phyloP scores from a whole-genome alignment of 2,113 vertebrate genomes.

The Epinephelus moara region DNA sequence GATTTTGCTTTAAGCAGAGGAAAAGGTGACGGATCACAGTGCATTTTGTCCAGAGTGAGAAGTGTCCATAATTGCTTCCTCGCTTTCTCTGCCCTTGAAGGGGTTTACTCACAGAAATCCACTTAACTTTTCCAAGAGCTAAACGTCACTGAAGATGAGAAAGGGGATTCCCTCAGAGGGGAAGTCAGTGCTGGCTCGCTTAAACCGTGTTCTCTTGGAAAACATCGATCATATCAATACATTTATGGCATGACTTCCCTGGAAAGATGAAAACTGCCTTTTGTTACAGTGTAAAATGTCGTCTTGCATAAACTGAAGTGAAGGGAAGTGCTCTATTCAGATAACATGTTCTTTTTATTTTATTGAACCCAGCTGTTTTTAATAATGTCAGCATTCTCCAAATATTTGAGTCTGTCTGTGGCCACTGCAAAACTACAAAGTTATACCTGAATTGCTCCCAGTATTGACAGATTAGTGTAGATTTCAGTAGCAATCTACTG shows the following conservation, averaged over 20 bases:
- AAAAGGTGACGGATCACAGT: not conserved
- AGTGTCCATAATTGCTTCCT: not conserved
- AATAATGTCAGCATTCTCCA: not conserved
- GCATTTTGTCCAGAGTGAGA: not conserved
- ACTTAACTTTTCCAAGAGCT: constrained; percentile 7
- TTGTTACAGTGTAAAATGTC: not conserved
- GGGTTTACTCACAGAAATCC: constrained; percentile 16
- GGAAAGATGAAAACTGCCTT: not conserved
- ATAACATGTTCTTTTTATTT: not conserved
- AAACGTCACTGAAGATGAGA: not conserved
- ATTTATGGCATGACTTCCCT: not conserved
- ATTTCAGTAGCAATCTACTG: not conserved
- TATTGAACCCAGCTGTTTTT: not conserved
- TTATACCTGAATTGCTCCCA: no score
- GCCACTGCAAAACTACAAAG: not conserved
- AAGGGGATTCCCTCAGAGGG: constrained; percentile 22
- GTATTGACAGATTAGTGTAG: not conserved
- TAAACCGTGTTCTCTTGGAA: not conserved
- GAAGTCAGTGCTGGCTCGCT: not conserved
- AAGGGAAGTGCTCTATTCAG: not conserved
- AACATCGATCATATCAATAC: not conserved
- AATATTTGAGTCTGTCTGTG: not conserved
- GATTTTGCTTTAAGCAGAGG: not conserved
- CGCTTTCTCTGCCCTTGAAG: not conserved
- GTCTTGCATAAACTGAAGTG: not conserved